These are phyloP conservation scores for Conopomorpha cramerella DNA, from an alignment of 1,140 invertebrate genomes.

Conservation along the genomic window DNA sequence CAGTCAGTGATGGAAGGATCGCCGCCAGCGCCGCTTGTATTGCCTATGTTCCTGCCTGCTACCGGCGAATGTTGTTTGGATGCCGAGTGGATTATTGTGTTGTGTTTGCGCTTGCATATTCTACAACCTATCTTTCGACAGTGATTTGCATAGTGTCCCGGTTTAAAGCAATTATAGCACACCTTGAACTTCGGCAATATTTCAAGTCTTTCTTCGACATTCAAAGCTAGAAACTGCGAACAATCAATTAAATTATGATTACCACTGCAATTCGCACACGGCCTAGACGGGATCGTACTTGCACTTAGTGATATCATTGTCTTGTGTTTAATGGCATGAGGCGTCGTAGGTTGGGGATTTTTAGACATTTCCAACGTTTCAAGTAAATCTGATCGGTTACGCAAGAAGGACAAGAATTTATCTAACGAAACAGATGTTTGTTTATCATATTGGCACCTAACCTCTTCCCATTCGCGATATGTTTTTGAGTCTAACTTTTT, in stretches of 20 bases:
- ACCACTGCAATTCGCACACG: constrained; percentile 1
- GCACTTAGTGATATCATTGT: neutral
- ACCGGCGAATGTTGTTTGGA: neutral
- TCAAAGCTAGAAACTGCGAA: constrained; percentile 1
- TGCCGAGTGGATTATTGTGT: neutral
- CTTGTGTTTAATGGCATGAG: too few relatives aligned
- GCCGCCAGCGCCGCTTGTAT: too few relatives aligned
- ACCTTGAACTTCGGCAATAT: neutral
- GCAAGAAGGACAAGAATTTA: neutral
- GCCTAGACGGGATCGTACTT: neutral
- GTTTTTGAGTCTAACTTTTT: too few relatives aligned
- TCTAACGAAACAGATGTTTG: too few relatives aligned
- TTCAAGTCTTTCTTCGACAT: neutral
- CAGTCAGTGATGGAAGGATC: too few relatives aligned
- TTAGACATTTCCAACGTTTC: constrained; percentile 3
- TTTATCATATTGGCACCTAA: too few relatives aligned
- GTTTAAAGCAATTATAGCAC: constrained; percentile 1
- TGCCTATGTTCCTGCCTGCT: neutral
- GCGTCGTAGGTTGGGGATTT: too few relatives aligned
- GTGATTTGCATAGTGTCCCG: constrained; percentile 1
- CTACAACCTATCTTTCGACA: constrained; percentile 1
- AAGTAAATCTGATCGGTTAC: constrained; percentile 1
- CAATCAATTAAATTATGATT: constrained; percentile 1
- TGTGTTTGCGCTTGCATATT: constrained; percentile 1
- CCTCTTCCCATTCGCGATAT: too few relatives aligned